Evolutionary conservation across 2,113 vertebrate species (phyloP), one percentile per base, ranked within the genome.

Genomic region (Bubo bubo): DNA sequence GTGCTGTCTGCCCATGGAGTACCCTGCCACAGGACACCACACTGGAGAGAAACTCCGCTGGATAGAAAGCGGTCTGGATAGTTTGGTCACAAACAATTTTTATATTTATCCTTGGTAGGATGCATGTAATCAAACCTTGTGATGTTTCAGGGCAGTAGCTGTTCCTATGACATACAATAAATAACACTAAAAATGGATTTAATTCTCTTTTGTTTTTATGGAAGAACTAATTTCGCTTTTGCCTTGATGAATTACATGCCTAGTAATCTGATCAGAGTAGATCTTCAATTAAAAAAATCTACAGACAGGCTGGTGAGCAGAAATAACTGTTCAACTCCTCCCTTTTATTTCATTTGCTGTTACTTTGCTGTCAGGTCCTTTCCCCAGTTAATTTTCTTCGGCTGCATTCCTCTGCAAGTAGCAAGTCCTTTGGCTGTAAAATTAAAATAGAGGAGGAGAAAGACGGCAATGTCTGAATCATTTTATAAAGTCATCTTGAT

Each of bases 401-500:
- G 68, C 82, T 70, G 56, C 76, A 14, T 96, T 95, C 79, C 56
- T 68, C 83, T 62, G 77, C 47, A 79, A 82, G 70, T 49, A 70
- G 60, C 81, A 67, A 87, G 71, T 87, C 56, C 79, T 74, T 79
- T 90, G 74, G 71, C 94, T 91, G 86, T 82, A 67, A 77, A 96
- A 70, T 79, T 81, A 81, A 27, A 94, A 92, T 14, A 80, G 92
- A 88, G 88, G 74, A 96, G 94, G 90, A 95, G 85, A 97, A 92
- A 96, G 92, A 86, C 70, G 92, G 82, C 6, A 13, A 41, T 93
- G 97, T 94, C 90, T 97, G 90, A 93, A 97, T 97, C 85, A 49
- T 91, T 95, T 96, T 94, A 91, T 97, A 97, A 92, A 98, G 96
- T 97, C 81, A 91, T 97, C 96, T 98, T 96, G 98, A 98, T 98